phyloP scores from a whole-genome alignment of 2,888 invertebrate genomes.

The Sinopyrophorus schimmeli region DNA sequence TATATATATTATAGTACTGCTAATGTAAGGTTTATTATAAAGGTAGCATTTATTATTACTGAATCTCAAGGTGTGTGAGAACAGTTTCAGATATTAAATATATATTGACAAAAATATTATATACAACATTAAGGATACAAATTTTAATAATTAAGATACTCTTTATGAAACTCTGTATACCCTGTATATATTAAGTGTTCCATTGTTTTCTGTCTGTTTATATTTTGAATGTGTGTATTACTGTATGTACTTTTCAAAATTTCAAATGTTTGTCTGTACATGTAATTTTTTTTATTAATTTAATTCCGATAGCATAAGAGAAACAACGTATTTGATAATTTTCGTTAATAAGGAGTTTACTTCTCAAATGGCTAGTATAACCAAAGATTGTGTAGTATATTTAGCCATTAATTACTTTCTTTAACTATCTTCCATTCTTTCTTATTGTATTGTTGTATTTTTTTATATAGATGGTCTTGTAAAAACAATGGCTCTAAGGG shows the following conservation, averaged over 20 bases:
- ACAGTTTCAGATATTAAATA: slow-evolving; percentile 48
- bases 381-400: slow-evolving; percentile 56
- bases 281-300: slow-evolving; percentile 33
- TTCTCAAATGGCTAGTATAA: slow-evolving; percentile 55
- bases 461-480: slow-evolving; percentile 42
- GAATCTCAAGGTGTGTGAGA: slow-evolving; percentile 52
- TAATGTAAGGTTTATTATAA: slow-evolving; percentile 50
- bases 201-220: slow-evolving; percentile 30
- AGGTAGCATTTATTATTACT: slow-evolving; percentile 54
- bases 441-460: slow-evolving; percentile 37
- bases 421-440: slow-evolving; percentile 26
- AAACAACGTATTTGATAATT: slow-evolving; percentile 13
- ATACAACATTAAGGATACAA: slow-evolving; percentile 51
- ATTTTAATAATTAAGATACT: slow-evolving; percentile 48
- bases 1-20: slow-evolving; percentile 50
- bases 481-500: slow-evolving; percentile 50
- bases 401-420: slow-evolving; percentile 42
- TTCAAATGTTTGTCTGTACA: slow-evolving; percentile 20
- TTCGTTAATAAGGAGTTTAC: slow-evolving; percentile 33
- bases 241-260: slow-evolving; percentile 32
- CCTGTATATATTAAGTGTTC: slow-evolving; percentile 47
- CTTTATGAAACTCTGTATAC: slow-evolving; percentile 51
- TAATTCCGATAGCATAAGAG: slow-evolving; percentile 25
- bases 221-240: slow-evolving; percentile 34
- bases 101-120: slow-evolving; percentile 46